Conservation (phyloP, 2,888 invertebrate species). For the Ectemnius lituratus region DNA sequence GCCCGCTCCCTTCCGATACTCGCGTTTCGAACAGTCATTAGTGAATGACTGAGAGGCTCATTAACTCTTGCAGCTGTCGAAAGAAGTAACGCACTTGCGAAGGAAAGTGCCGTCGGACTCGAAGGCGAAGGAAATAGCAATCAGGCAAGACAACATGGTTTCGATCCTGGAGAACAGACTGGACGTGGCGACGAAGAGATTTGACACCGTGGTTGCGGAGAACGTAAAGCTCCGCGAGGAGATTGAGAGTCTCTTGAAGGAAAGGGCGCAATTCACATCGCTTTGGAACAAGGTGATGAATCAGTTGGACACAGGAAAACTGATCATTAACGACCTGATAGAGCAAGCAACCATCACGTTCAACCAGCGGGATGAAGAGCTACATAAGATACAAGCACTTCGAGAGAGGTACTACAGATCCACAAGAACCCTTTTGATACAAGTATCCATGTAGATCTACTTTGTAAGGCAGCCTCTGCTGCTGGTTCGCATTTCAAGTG, state of each 20-base stretch:
- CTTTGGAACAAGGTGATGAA: slow-evolving; percentile 88
- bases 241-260: slow-evolving; percentile 90
- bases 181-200: slow-evolving; percentile 87
- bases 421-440: neutral
- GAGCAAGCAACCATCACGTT: slow-evolving; percentile 93
- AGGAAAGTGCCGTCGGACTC: slow-evolving; percentile 78
- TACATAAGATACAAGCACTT: slow-evolving; percentile 88
- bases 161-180: slow-evolving; percentile 86
- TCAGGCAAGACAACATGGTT: slow-evolving; percentile 80
- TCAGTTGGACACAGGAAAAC: slow-evolving; percentile 88
- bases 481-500: neutral
- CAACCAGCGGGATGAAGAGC: slow-evolving; percentile 91
- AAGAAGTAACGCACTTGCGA: slow-evolving; percentile 76
- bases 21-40: neutral
- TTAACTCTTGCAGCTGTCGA: slow-evolving; percentile 73
- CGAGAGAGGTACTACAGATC: slow-evolving; percentile 80
- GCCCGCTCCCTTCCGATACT: neutral
- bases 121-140: slow-evolving; percentile 78
- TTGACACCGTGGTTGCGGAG: slow-evolving; percentile 86
- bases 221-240: slow-evolving; percentile 86
- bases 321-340: slow-evolving; percentile 90
- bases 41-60: slow-evolving; percentile 12
- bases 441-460: neutral
- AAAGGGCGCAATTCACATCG: slow-evolving; percentile 90
- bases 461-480: neutral